Base-by-base conservation (phyloP, 2,797 vertebrate genomes). In the Peromyscus eremicus region DNA sequence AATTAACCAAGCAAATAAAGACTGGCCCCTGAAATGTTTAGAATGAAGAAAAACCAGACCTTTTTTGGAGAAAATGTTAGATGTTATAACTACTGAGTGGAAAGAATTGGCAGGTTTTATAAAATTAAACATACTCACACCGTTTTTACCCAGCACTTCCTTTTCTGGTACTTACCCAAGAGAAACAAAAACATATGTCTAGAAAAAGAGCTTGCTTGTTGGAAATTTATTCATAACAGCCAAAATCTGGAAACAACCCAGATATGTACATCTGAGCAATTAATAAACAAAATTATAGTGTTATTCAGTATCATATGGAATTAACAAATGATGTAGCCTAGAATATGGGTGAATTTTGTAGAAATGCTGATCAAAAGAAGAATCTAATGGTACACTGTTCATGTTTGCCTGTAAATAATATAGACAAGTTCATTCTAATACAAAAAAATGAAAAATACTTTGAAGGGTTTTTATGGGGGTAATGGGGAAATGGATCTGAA, bases 181-280 rank as follows among this genome's bases (percentile, higher is more conserved):
- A 94, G 94, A 97, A 97, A 93, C 90, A 82, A 94, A 97, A 96
- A 96, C 87, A 80, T 94, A 66, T 80, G 92, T 94, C 83, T 64
- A 96, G 83, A 96, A 96, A 94, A 90, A 95, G 92, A 81, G 77
- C 68, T 92, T 96, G 86, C 17, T 94, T 73, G 86, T 86, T 94
- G 93, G 40, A 92, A 95, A 91, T 94, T 94, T 96, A 95, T 81
- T 96, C 77, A 92, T 94, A 96, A 89, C 96, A 94, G 23, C 55
- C 34, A 29, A 80, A 89, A 83, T 11, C 94, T 93, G 60, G 68
- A 90, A 94, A 90, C 23, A 95, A 40, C 13, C 60, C 73, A 87
- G 84, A 32, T 90, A 52, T 89, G 32, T 62, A 34, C 64, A 68
- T 16, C 83, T 71, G 21, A 60, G n/a, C 27, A 95, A 46, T 12